phyloP scores from a whole-genome alignment of 2,113 vertebrate genomes.

The Chaetura pelagica region DNA sequence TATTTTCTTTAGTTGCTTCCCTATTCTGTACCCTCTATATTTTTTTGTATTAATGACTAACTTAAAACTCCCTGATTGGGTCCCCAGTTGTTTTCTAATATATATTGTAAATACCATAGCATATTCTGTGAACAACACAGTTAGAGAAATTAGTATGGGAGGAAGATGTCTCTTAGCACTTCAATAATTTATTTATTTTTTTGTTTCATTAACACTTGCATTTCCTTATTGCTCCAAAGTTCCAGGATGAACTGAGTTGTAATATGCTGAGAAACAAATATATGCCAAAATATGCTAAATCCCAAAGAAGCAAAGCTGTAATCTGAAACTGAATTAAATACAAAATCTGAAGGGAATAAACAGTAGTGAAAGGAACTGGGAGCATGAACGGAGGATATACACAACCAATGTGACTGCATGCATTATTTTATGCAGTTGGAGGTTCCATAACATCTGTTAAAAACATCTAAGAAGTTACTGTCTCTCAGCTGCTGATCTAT shows the following conservation, averaged over 20 bases:
- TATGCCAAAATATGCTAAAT: background rate
- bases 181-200: background rate
- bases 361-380: background rate
- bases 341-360: background rate
- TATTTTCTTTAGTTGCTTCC: background rate
- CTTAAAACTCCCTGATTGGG: background rate
- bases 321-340: background rate
- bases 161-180: background rate
- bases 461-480: background rate
- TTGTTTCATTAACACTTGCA: background rate
- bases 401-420: background rate
- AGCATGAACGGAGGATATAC: background rate
- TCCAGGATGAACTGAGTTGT: background rate
- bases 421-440: background rate
- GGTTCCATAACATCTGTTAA: background rate
- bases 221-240: background rate
- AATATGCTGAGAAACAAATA: background rate
- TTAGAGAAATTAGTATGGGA: background rate
- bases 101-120: rapidly evolving
- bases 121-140: background rate
- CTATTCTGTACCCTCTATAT: background rate
- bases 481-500: background rate
- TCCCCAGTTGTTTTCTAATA: background rate
- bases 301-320: background rate
- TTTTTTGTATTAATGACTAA: background rate